Conservation (phyloP, 2,113 vertebrate genomes). For the Oreochromis tanganicae region DNA sequence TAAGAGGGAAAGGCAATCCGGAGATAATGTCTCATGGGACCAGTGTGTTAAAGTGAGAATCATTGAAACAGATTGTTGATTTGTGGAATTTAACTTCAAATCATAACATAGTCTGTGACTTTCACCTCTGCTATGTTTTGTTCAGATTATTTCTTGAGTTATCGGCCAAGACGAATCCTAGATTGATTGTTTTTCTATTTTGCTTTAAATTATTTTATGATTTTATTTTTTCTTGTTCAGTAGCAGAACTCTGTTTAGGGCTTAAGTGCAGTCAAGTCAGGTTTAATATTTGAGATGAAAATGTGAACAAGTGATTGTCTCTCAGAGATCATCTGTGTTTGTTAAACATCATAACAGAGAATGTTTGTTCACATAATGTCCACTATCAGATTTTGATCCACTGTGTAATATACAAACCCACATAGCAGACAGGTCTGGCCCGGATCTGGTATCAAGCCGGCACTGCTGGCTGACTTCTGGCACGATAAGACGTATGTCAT, state of each 20-base stretch:
- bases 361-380: not conserved
- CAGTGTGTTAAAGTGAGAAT: not conserved
- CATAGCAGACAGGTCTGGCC: not conserved
- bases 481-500: not conserved
- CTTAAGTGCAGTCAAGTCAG: not conserved
- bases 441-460: not conserved
- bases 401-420: not conserved
- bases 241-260: not conserved
- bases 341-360: not conserved
- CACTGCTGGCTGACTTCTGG: rapidly evolving
- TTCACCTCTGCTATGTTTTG: not conserved
- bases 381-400: not conserved
- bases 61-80: not conserved
- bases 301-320: not conserved
- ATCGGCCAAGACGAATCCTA: not conserved
- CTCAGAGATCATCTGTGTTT: not conserved
- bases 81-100: not conserved
- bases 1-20: not conserved
- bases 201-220: not conserved
- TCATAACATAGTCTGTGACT: not conserved
- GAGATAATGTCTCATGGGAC: not conserved
- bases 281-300: not conserved
- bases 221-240: not conserved
- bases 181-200: rapidly evolving
- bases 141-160: not conserved